phyloP scores from a whole-genome alignment of 2,797 vertebrate genomes.

The Oophaga sylvatica region DNA sequence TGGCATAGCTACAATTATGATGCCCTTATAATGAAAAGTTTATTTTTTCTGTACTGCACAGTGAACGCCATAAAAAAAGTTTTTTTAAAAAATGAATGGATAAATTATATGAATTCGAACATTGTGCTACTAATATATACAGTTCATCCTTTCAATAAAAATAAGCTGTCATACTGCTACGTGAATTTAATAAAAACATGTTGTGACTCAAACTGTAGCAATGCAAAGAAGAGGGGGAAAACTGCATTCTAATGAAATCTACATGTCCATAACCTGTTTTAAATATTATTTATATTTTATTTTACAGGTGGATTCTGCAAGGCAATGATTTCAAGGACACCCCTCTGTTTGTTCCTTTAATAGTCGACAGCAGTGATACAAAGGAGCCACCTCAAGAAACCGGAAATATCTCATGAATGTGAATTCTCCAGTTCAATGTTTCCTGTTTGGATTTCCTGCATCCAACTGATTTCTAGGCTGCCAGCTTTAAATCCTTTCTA shows the following conservation, averaged over 20 bases:
- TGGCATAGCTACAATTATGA: too few relatives aligned
- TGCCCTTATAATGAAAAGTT: too few relatives aligned
- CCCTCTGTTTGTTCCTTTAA: slow-evolving; percentile 67
- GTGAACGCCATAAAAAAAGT: too few relatives aligned
- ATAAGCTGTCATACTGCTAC: too few relatives aligned
- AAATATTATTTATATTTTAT: neutral
- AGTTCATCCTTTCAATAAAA: too few relatives aligned
- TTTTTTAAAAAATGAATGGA: too few relatives aligned
- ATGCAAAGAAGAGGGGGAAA: too few relatives aligned
- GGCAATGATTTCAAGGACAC: slow-evolving; percentile 68
- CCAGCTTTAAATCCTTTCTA: neutral
- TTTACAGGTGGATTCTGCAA: slow-evolving; percentile 74
- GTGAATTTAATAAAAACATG: too few relatives aligned
- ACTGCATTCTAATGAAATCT: neutral
- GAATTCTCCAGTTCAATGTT: neutral
- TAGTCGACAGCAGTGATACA: slow-evolving; percentile 68
- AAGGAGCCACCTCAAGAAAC: slow-evolving; percentile 65
- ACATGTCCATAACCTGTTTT: neutral
- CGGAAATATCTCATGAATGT: slow-evolving; percentile 70
- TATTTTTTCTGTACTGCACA: too few relatives aligned
- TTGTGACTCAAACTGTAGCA: too few relatives aligned
- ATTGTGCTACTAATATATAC: too few relatives aligned
- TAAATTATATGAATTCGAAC: too few relatives aligned
- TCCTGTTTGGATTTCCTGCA: neutral
- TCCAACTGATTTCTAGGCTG: slow-evolving; percentile 1